Percentiles rank a stretch among this genome's conserved stretches.
phyloP scores from a whole-genome alignment of 2,113 vertebrate species.

The Meleagris gallopavo region DNA sequence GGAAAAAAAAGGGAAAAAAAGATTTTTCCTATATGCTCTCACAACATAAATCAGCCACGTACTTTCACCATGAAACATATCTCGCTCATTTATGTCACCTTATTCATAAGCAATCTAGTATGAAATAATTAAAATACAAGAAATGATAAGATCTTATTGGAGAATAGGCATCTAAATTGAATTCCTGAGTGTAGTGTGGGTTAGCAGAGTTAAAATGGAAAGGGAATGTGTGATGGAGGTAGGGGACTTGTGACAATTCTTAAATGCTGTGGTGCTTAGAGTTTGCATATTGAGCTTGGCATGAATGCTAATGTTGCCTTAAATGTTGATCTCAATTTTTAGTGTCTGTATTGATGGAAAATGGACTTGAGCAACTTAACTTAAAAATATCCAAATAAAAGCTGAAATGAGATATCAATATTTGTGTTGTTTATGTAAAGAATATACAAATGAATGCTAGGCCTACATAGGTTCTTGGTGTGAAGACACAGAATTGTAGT shows the following conservation, averaged over 20 bases:
- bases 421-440: constrained; percentile 38
- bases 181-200: not conserved
- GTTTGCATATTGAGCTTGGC: constrained; percentile 56
- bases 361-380: constrained; percentile 67
- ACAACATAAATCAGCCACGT: not conserved
- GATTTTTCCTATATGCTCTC: not conserved
- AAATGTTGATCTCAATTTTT: constrained; percentile 68
- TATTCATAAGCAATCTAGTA: not conserved
- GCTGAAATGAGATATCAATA: not conserved
- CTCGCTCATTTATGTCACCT: not conserved
- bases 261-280: constrained; percentile 49
- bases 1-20: not conserved
- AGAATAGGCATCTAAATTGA: not conserved
- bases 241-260: constrained; percentile 1
- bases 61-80: not conserved
- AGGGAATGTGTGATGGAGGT: constrained; percentile 22
- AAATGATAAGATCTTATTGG: not conserved
- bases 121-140: not conserved
- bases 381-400: constrained; percentile 61
- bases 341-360: constrained; percentile 64
- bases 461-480: not conserved
- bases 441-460: no score
- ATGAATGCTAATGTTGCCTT: constrained; percentile 67
- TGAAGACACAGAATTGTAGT: not conserved
- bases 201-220: not conserved